Conservation (phyloP, 1,140 invertebrate genomes). For the Tetramorium simillimum region DNA sequence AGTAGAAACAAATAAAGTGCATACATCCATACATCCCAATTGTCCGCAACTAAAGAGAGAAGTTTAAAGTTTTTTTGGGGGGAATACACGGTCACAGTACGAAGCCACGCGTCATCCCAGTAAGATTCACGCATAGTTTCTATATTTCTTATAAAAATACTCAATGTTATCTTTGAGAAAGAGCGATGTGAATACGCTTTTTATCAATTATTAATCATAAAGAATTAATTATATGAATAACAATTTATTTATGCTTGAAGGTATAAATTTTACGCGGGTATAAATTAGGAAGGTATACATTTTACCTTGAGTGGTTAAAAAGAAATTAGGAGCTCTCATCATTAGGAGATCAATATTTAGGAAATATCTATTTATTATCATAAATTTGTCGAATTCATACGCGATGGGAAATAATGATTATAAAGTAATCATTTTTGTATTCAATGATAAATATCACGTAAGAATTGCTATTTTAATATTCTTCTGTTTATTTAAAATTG, state of each 20-base stretch:
- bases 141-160: no score
- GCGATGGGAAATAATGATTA: not conserved
- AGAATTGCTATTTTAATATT: not conserved
- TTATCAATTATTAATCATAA: no score
- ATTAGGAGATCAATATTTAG: not conserved
- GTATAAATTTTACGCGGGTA: not conserved
- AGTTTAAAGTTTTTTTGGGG: no score
- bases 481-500: not conserved
- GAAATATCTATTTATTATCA: not conserved
- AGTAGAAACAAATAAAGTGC: no score
- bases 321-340: not conserved
- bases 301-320: not conserved
- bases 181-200: no score
- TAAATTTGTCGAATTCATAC: not conserved
- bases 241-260: not conserved
- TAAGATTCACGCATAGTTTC: no score
- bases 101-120: no score
- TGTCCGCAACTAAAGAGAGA: no score
- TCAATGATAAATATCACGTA: not conserved
- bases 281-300: not conserved
- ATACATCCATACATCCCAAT: no score
- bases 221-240: no score
- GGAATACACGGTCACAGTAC: no score
- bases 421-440: not conserved
- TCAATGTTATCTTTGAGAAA: no score